phyloP scores from a whole-genome alignment of 2,888 invertebrate species.

The Eurytoma californica region DNA sequence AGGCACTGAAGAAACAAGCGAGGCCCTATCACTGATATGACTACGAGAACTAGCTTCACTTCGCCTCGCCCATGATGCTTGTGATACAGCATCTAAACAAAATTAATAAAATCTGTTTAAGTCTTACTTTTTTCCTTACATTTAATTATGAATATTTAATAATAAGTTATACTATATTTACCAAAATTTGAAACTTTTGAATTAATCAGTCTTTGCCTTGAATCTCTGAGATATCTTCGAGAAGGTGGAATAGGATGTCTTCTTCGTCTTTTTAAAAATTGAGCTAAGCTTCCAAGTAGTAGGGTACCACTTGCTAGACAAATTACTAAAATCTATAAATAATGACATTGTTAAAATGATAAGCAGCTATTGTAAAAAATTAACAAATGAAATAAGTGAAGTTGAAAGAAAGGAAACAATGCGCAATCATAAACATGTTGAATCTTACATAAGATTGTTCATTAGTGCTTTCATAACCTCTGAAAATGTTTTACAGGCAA shows the following conservation, averaged over 20 bases:
- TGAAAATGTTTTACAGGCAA: conserved; percentile 41
- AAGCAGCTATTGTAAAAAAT: not conserved
- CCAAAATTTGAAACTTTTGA: conserved; percentile 71
- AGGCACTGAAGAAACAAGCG: conserved; percentile 71
- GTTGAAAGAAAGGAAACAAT: conserved; percentile 1
- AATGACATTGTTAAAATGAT: conserved; percentile 17
- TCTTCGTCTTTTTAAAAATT: conserved; percentile 83
- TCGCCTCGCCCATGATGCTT: conserved; percentile 72
- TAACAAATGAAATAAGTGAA: not conserved
- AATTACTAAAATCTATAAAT: conserved; percentile 81
- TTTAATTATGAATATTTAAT: not conserved
- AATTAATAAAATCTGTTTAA: conserved; percentile 2
- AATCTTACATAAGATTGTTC: conserved; percentile 44
- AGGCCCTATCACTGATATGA: conserved; percentile 71
- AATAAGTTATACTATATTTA: conserved; percentile 57
- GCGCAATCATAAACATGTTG: not conserved
- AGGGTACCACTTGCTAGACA: conserved; percentile 87
- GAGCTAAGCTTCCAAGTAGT: conserved; percentile 88
- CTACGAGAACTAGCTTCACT: conserved; percentile 72
- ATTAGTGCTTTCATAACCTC: conserved; percentile 56
- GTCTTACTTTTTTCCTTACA: not conserved
- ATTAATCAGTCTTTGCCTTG: conserved; percentile 68
- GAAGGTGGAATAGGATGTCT: conserved; percentile 69
- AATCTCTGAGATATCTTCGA: conserved; percentile 66
- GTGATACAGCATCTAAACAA: conserved; percentile 68